phyloP scores from a whole-genome alignment of 2,113 vertebrate genomes.

The Otus sunia region DNA sequence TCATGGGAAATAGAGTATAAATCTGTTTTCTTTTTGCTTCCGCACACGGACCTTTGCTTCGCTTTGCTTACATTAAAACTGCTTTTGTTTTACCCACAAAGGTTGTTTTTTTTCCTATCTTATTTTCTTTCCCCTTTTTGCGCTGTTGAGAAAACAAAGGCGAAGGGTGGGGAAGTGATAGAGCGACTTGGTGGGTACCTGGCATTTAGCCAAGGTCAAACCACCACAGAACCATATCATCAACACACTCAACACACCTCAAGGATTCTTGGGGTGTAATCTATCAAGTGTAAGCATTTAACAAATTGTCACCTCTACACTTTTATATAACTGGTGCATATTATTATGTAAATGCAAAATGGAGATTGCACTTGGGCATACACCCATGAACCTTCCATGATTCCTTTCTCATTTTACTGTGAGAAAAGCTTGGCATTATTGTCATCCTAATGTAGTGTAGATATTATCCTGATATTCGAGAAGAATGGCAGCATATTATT shows the following conservation, averaged over 20 bases:
- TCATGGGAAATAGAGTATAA: too few species aligned
- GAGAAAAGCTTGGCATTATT: background rate
- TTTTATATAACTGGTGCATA: background rate
- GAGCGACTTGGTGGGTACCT: too few species aligned
- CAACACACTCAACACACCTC: background rate
- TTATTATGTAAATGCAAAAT: background rate
- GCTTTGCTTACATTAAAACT: too few species aligned
- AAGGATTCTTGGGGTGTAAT: background rate
- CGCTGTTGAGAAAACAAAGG: too few species aligned
- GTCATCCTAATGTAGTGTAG: background rate
- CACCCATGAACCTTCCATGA: background rate
- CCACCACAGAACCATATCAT: too few species aligned
- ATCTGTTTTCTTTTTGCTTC: too few species aligned
- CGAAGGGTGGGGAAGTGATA: too few species aligned
- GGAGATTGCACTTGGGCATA: background rate
- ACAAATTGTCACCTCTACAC: background rate
- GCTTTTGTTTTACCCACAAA: too few species aligned
- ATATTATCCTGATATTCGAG: background rate
- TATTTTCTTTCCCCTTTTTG: too few species aligned
- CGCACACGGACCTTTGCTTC: too few species aligned
- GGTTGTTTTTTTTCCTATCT: too few species aligned
- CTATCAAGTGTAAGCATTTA: background rate
- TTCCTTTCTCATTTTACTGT: background rate
- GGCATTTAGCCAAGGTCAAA: too few species aligned
- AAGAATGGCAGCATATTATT: background rate